Base-by-base conservation (phyloP, 2,113 vertebrate genomes). In the Xiphophorus hellerii region DNA sequence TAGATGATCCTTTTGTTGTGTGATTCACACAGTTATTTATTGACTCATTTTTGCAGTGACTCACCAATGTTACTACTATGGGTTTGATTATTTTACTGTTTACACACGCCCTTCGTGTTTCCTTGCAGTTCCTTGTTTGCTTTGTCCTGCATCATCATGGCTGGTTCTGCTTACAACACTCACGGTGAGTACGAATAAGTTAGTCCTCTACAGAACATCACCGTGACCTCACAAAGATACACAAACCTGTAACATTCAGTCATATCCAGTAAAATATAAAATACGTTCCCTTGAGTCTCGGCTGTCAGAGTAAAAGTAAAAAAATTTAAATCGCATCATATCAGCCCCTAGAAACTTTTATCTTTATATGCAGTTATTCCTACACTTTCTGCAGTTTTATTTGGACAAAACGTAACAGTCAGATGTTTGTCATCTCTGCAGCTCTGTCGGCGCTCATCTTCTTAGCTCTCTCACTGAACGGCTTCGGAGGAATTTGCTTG, bases 401-500 rank as follows among this genome's bases (percentile, higher is more conserved):
- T 33, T 33, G 2, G 51, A n/a, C 17, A 10, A 58, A 69, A n/a
- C 12, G 7, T 54, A 30, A 25, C 22, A 31, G 20, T 25, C 17
- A 10, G 13, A 28, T 39, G 44, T 42, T 70, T 70, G 25, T 84
- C 4, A 68, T n/a, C 77, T 67, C 73, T 79, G 68, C 88, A 97
- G 96, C 78, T 42, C 91, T 97, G 70, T 97, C 96, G 44, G 93
- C 92, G 0, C 80, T 97, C 78, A 97, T 97, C 86, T 97, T 98
- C 77, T 91, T 97, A 71, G 96, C 95, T 3, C 90, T 98, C 69
- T 97, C 96, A 51, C 86, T 97, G 71, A 98, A 97, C 17, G 96
- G 97, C 71, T 97, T 98, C 5, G 96, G 96, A 66, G 97, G 97
- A 35, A 98, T 98, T 92, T 98, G 97, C 87, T 86, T 98, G 85